These are phyloP conservation scores for Copsychus sechellarum DNA, from an alignment of 2,113 vertebrate genomes.

Conservation along the genomic window DNA sequence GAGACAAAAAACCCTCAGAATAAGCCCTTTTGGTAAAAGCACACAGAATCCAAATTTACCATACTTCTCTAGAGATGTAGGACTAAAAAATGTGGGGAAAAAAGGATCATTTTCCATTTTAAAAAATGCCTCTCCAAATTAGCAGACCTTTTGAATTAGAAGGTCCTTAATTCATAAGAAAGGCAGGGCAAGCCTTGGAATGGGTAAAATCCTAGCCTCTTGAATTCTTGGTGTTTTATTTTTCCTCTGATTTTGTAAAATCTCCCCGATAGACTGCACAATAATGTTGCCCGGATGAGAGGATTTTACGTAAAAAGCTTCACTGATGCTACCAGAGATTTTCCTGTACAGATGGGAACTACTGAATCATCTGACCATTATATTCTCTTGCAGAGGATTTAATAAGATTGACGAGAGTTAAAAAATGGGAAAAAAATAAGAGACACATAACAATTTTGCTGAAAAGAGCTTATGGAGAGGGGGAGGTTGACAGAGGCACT, in stretches of 20 bases:
- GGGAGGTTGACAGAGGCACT: neutral
- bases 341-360: neutral
- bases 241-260: neutral
- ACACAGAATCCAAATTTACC: neutral
- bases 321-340: neutral
- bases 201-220: neutral
- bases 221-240: neutral
- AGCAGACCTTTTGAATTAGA: neutral
- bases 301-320: slow-evolving; percentile 17
- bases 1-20: neutral
- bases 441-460: neutral
- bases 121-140: neutral
- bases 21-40: neutral
- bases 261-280: neutral
- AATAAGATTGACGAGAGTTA: neutral
- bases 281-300: slow-evolving; percentile 1
- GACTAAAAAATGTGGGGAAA: neutral
- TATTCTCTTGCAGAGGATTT: neutral
- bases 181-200: neutral
- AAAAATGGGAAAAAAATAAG: neutral
- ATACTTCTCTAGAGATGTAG: neutral
- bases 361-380: neutral
- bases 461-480: neutral
- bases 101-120: neutral
- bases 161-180: neutral